Evolutionary conservation across 2,888 invertebrate species (phyloP), one percentile per base, ranked within the genome.

Genomic region (Minunthozetes semirufus): DNA sequence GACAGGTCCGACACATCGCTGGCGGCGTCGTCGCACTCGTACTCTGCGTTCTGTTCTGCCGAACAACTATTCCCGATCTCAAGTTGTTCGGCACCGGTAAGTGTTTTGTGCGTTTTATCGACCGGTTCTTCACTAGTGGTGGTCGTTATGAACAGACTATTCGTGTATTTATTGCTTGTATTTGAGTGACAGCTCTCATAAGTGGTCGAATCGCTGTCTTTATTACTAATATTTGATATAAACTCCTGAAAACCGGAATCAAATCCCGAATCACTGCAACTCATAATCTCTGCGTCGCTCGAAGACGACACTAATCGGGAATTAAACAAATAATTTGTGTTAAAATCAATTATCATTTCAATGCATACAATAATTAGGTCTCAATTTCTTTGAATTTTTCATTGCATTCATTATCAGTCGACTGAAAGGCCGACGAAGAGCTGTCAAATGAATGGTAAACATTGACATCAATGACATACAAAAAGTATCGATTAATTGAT

Each of bases 1-100:
- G 87, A 87, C 56, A 87, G 80, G 80, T 86, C 85, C 79, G 87
- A 87, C 53, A 87, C 86, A 6, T 86, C 87, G 15, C 85, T 85
- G 6, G 83, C 82, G 71, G 82, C 83, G 73, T 84, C 84, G 78
- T 83, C 83, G 56, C 81, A 85, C 72, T 81, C 81, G 66, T 5
- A 25, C 15, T 72, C 72, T n/a, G 13, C 63, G 22, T 73, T 66
- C 3, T 19, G 42, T 63, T 73, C 66, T 0, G 15, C 19, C 6
- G 19, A 9, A 42, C 8, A 42, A 42, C 42, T 42, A 13, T 25
- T 48, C 46, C 22, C 46, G 22, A 42, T 50, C 9, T 27, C 53
- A 4, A 50, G 15, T 17, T 50, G 22, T 48, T 72, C 72, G 50
- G 15, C 25, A 11, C 27, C 71, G 25, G 8, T 46, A n/a, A 72